phyloP scores from a whole-genome alignment of 2,113 vertebrate genomes.

The Crotalus helleri region DNA sequence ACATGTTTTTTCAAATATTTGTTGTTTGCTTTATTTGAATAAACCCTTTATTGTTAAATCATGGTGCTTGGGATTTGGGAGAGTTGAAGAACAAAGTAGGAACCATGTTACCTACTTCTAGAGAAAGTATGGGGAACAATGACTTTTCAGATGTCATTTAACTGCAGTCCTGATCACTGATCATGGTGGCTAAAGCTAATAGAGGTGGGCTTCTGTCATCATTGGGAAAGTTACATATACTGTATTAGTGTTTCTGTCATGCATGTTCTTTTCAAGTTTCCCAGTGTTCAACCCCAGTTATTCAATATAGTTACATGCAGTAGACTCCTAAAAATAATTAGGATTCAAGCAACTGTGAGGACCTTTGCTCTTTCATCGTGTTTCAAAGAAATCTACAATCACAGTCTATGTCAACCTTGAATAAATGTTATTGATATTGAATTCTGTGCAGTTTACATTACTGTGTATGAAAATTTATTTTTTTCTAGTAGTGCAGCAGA shows the following conservation, averaged over 20 bases:
- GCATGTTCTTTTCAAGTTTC: neutral
- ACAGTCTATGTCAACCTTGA: neutral
- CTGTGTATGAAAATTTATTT: neutral
- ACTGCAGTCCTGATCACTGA: neutral
- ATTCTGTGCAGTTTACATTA: neutral
- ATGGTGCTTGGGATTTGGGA: neutral
- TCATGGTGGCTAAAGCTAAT: neutral
- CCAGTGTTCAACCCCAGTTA: neutral
- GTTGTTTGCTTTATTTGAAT: neutral
- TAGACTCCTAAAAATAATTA: neutral
- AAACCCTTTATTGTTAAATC: neutral
- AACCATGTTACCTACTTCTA: neutral
- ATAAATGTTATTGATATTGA: neutral
- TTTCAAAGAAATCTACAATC: neutral
- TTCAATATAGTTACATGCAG: too few species aligned
- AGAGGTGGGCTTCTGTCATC: too few species aligned
- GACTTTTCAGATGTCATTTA: neutral
- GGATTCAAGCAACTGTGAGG: neutral
- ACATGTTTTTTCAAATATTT: neutral
- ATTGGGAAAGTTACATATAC: neutral
- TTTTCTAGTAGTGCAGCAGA: constrained; percentile 73
- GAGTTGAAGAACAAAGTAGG: neutral
- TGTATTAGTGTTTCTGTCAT: neutral
- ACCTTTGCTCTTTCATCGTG: neutral
- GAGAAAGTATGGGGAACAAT: neutral